A percentile compares a stretch with the other conserved stretches of the same genome.
phyloP scores from a whole-genome alignment of 64 coral and sea anemone genomes.

The Pachyseris speciosa region DNA sequence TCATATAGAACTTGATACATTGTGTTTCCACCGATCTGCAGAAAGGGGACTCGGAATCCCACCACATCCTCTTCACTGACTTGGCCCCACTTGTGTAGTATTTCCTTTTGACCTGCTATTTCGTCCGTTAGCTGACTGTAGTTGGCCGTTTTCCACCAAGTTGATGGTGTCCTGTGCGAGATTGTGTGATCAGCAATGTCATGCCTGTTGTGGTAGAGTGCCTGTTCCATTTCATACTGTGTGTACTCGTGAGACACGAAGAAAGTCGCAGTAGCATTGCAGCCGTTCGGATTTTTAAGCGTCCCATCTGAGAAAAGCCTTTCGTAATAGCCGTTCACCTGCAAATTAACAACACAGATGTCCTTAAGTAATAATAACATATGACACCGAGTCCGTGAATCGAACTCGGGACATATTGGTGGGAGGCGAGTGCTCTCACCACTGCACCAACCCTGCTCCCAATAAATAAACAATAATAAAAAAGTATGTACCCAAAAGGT shows the following conservation, averaged over 20 bases:
- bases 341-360: not conserved
- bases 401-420: no score
- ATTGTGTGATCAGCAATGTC: conserved; percentile 93
- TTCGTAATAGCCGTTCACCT: conserved; percentile 33
- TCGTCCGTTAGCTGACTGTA: conserved; percentile 67
- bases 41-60: conserved; percentile 82
- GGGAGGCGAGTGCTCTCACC: no score
- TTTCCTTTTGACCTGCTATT: conserved; percentile 86
- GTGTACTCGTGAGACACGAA: conserved; percentile 97
- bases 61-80: conserved; percentile 67
- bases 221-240: conserved; percentile 87
- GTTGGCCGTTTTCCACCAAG: conserved; percentile 93
- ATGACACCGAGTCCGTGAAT: no score
- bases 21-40: conserved; percentile 86
- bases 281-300: conserved; percentile 85
- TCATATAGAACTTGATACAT: conserved; percentile 84
- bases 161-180: conserved; percentile 58
- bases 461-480: no score
- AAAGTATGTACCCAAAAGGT: no score
- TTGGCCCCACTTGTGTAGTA: conserved; percentile 84
- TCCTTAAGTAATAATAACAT: no score
- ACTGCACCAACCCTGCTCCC: no score
- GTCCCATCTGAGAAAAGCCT: conserved; percentile 59
- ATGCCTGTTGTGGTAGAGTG: conserved; percentile 84
- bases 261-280: conserved; percentile 78